These are phyloP conservation scores for Nothocercus julius DNA, from an alignment of 2,113 vertebrate species.

Conservation along the genomic window DNA sequence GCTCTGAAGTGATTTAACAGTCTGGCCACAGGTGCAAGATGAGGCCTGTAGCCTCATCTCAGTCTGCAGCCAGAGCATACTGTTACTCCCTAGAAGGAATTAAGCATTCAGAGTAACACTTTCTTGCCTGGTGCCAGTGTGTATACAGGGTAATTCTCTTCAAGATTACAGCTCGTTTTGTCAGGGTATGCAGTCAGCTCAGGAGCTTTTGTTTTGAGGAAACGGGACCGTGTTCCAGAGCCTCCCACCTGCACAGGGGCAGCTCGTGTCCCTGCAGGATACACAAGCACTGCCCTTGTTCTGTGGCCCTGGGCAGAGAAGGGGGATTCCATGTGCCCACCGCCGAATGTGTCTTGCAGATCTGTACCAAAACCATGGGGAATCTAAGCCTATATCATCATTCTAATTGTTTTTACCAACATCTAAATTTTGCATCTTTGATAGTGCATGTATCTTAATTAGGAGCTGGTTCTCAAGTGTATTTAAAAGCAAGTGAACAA, in stretches of 20 bases:
- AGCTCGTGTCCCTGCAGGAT: background rate
- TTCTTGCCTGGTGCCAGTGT: background rate
- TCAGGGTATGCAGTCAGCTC: background rate
- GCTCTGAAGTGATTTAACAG: background rate
- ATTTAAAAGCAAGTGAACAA: slow-evolving; percentile 59
- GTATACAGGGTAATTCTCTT: background rate
- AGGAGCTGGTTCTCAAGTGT: slow-evolving; percentile 58
- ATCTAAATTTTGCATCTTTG: slow-evolving; percentile 58
- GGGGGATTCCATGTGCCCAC: background rate
- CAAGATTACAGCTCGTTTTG: background rate
- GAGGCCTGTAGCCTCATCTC: background rate
- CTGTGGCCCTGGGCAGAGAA: background rate
- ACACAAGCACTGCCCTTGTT: background rate
- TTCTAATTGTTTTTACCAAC: slow-evolving; percentile 65
- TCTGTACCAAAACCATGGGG: slow-evolving; percentile 25
- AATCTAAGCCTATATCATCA: slow-evolving; percentile 51
- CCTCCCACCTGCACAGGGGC: background rate
- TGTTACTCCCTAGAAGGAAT: background rate
- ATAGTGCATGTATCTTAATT: slow-evolving; percentile 64
- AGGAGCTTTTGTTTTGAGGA: background rate
- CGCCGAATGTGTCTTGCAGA: background rate
- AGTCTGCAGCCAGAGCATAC: too few relatives aligned
- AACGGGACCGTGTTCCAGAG: background rate
- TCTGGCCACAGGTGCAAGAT: background rate
- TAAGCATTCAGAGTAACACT: background rate